Evolutionary conservation across 1,140 invertebrate species (phyloP).

Genomic region (Schmidtea mediterranea): DNA sequence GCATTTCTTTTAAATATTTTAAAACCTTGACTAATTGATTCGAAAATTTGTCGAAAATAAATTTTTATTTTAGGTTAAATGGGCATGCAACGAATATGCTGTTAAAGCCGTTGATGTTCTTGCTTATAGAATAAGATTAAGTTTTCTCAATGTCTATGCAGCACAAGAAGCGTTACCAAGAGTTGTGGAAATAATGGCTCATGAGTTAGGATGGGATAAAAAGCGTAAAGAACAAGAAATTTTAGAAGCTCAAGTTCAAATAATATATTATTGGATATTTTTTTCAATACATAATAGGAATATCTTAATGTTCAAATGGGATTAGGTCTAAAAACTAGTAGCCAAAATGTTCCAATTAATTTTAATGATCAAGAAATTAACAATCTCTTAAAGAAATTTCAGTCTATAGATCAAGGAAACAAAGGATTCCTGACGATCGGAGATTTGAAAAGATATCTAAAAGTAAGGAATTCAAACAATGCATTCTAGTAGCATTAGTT

Average conservation of each 20-base stretch:
- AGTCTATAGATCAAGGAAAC: not conserved
- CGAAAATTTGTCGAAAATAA: too few relatives aligned
- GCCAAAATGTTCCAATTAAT: not conserved
- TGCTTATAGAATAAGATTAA: conserved; percentile 58
- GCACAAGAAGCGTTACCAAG: conserved; percentile 69
- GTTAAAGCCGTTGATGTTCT: conserved; percentile 84
- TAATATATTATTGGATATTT: not conserved
- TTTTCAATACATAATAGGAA: not conserved
- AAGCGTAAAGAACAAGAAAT: conserved; percentile 34
- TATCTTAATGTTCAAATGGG: not conserved
- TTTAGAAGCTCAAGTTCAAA: not conserved
- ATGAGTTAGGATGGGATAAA: conserved; percentile 71
- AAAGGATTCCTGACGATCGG: not conserved
- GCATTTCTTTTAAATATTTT: too few relatives aligned
- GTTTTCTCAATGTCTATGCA: conserved; percentile 76
- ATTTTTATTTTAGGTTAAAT: conserved; percentile 1
- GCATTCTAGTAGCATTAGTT: too few relatives aligned
- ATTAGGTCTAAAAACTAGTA: too few relatives aligned
- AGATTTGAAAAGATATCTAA: not conserved
- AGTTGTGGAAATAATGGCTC: conserved; percentile 78
- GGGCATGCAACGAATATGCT: conserved; percentile 32
- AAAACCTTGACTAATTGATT: too few relatives aligned
- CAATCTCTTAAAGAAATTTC: not conserved
- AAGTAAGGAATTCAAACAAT: not conserved
- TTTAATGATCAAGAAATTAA: not conserved